Evolutionary conservation across 2,113 vertebrate species (phyloP).

Genomic region (Butorides virescens): DNA sequence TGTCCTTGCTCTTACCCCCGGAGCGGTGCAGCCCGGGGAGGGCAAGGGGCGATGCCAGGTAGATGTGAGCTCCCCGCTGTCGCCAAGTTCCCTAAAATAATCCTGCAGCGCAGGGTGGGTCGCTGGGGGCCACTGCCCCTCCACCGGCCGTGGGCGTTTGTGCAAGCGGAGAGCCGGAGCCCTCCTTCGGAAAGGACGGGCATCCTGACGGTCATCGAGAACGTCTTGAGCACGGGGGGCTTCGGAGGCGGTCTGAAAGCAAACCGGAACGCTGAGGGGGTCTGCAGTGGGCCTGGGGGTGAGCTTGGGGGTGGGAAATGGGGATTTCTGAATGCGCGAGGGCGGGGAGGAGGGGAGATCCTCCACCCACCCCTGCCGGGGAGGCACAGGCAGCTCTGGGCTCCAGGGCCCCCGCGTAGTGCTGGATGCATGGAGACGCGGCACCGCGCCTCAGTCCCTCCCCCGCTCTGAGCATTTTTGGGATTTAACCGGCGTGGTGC

Average conservation of each 20-base stretch:
- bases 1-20: background rate
- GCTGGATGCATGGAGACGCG: rapidly evolving
- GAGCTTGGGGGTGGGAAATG: background rate
- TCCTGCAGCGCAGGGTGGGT: background rate
- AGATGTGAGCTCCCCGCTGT: background rate
- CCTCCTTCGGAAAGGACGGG: background rate
- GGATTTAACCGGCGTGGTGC: background rate
- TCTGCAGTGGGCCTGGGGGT: background rate
- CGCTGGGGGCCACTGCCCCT: background rate
- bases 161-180: background rate
- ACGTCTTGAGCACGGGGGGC: background rate
- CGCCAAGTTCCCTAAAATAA: background rate
- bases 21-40: background rate
- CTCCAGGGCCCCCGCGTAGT: no score
- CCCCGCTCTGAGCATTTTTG: background rate
- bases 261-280: background rate
- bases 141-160: background rate
- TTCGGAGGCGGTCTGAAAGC: no score
- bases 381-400: background rate
- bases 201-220: background rate
- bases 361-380: background rate
- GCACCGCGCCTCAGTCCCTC: background rate
- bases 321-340: background rate
- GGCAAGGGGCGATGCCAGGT: background rate
- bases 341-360: background rate